phyloP scores from a whole-genome alignment of 2,113 vertebrate genomes.

The Zonotrichia leucophrys region DNA sequence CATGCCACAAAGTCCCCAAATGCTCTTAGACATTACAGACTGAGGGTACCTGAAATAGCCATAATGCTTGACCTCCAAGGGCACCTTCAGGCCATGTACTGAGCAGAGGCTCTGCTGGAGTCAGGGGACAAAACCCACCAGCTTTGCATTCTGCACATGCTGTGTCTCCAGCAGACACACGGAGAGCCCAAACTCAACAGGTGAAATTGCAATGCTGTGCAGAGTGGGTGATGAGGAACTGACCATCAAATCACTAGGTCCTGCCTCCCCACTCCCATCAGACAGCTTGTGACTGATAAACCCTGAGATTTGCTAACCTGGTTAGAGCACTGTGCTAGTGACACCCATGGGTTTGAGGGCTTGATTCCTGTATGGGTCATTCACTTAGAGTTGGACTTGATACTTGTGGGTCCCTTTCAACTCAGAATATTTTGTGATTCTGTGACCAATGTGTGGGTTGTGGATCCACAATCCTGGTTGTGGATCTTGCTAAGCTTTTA shows the following conservation, averaged over 20 bases:
- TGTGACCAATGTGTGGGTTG: neutral
- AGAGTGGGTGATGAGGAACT: accelerated
- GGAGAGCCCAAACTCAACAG: neutral
- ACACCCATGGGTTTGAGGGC: neutral
- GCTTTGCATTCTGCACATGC: neutral
- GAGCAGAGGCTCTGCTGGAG: neutral
- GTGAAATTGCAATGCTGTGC: neutral
- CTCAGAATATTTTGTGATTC: neutral
- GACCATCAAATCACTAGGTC: neutral
- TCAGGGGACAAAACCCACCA: neutral
- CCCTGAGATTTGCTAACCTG: neutral
- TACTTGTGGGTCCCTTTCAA: neutral
- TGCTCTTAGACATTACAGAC: neutral
- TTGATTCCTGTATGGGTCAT: neutral
- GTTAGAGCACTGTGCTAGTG: neutral
- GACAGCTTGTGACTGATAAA: neutral
- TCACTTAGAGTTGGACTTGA: neutral
- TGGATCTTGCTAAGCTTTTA: neutral
- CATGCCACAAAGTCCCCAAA: neutral
- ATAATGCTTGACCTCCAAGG: neutral
- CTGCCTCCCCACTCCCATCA: neutral
- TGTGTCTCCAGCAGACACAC: neutral
- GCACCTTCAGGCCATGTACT: neutral
- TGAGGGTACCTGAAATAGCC: neutral
- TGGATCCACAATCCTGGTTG: neutral